A percentile compares a stretch with the other conserved stretches of the same genome.
phyloP scores from a whole-genome alignment of 2,113 vertebrate genomes.

The Amphiprion ocellaris region DNA sequence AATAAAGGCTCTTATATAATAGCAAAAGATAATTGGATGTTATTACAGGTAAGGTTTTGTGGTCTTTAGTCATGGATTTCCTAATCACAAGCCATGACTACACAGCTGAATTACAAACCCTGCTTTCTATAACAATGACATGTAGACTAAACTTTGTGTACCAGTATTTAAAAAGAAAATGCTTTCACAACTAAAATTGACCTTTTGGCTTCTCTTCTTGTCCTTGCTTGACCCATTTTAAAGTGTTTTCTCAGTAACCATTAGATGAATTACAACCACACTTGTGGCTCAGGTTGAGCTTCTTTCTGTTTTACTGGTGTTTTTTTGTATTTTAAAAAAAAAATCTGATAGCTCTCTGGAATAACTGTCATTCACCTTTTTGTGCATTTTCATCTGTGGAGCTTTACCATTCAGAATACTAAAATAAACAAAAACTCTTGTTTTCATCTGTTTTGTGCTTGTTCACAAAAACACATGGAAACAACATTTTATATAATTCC shows the following conservation, averaged over 20 bases:
- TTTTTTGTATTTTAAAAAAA: background rate
- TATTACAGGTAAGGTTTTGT: slow-evolving; percentile 31
- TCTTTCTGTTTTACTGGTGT: background rate
- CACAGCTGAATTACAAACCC: slow-evolving; percentile 21
- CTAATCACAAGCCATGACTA: slow-evolving; percentile 24
- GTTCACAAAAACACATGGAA: background rate
- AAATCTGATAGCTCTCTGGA: too few species aligned
- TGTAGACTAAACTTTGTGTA: slow-evolving; percentile 2
- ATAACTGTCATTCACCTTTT: background rate
- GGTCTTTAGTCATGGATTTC: background rate
- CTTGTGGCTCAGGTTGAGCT: background rate
- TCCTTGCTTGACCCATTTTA: background rate
- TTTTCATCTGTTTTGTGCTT: background rate
- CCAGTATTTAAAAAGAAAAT: background rate
- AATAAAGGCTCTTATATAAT: slow-evolving; percentile 14
- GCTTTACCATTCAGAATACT: background rate
- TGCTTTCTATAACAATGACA: background rate
- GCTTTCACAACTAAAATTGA: slow-evolving; percentile 1
- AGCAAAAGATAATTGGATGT: slow-evolving; percentile 22
- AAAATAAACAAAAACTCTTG: too few species aligned
- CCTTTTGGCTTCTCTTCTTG: background rate
- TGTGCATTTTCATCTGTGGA: background rate
- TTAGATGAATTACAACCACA: slow-evolving; percentile 1
- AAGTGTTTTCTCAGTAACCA: background rate
- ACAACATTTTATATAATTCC: background rate